A percentile compares a stretch with the other conserved stretches of the same genome.
phyloP scores from a whole-genome alignment of 2,797 vertebrate species.

The Enoplosus armatus region DNA sequence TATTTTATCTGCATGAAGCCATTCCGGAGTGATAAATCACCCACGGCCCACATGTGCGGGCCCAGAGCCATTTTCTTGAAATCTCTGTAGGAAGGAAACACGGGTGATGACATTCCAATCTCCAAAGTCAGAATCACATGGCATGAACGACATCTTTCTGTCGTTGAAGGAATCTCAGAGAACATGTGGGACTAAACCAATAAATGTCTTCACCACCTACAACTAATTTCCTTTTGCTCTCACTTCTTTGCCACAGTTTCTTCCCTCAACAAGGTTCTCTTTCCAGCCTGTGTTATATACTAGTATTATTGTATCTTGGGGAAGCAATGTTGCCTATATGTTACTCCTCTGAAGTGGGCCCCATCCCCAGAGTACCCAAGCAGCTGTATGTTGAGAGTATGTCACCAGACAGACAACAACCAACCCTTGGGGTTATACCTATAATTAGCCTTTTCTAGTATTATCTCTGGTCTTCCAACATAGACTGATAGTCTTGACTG shows the following conservation, averaged over 20 bases:
- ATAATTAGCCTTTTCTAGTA: conserved; percentile 78
- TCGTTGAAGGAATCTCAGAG: conserved; percentile 5
- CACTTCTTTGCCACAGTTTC: neutral
- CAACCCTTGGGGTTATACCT: conserved; percentile 60
- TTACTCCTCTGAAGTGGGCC: neutral
- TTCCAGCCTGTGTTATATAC: neutral
- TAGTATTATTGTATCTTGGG: neutral
- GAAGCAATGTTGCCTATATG: neutral
- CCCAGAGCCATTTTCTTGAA: conserved; percentile 57
- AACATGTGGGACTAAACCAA: neutral
- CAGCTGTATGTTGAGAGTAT: conserved; percentile 56
- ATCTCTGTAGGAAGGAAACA: conserved; percentile 62
- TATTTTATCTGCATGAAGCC: conserved; percentile 82
- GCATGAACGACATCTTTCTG: conserved; percentile 19
- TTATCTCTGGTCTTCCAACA: conserved; percentile 47
- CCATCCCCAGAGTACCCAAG: conserved; percentile 47
- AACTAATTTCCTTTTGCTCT: neutral
- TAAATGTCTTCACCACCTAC: conserved; percentile 9
- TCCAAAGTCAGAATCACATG: conserved; percentile 35
- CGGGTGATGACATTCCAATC: conserved; percentile 58
- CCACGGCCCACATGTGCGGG: conserved; percentile 55
- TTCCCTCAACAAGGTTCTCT: neutral
- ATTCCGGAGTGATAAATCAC: conserved; percentile 80
- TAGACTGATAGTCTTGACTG: conserved; percentile 53
- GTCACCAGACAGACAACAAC: conserved; percentile 69